Evolutionary conservation across 2,797 vertebrate species (phyloP), one percentile per base, ranked within the genome.

Genomic region (Galago senegalensis): DNA sequence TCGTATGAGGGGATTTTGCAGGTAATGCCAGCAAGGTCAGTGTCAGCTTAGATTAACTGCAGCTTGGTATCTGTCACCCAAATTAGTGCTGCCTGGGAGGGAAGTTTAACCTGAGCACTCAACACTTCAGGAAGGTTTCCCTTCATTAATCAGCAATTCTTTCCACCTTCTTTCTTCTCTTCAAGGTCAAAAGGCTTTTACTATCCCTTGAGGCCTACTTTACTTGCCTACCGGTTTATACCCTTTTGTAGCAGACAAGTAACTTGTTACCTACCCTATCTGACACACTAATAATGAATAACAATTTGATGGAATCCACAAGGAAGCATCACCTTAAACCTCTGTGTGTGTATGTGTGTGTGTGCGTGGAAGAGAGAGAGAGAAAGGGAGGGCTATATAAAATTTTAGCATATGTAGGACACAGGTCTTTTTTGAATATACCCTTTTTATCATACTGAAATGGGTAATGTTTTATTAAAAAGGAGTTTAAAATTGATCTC

Each of bases 11-110:
- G 46, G 8, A 92, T 84, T 97, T 96, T 97, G 9, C 7, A 92
- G 87, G 63, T 77, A 97, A 92, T 87, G 77, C 58, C 96, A 97
- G 72, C 87, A 98, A 98, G 94, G 95, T 97, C 97, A 96, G 20
- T 94, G 92, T 98, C 98, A 98, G 58, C 53, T 97, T 98, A 93
- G 46, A 98, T 98, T 98, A 98, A 97, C 97, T 98, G 86, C 2
- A 76, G 56, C 63, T 46, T 91, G 96, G 58, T 98, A 97, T 97
- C 96, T 97, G 69, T 98, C 94, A 97, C 76, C 76, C 56, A 98
- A 98, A 98, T 98, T 94, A 97, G 70, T 97, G 96, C 94, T 49
- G 65, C 96, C 13, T 81, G 69, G 46, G 77, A 95, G 11, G 25
- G n/a, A 96, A 97, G 25, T 34, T 89, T 96, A 97, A 97, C 67